These are phyloP conservation scores for Lethocerus indicus DNA, from an alignment of 1,140 invertebrate species.

Conservation along the genomic window DNA sequence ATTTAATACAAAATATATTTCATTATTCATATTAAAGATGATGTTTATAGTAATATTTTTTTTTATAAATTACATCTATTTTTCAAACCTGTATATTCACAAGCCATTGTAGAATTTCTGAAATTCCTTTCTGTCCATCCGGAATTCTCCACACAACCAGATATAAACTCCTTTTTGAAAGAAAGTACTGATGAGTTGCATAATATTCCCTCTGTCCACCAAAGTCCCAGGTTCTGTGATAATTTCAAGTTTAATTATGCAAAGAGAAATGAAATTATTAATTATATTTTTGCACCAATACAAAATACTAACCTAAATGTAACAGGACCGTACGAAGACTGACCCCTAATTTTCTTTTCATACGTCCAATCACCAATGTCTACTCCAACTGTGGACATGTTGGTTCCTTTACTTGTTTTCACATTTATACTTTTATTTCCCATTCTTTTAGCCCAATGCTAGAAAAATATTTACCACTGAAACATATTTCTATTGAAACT, in stretches of 20 bases:
- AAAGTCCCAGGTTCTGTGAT: conserved; percentile 89
- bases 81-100: conserved; percentile 76
- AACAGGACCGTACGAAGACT: conserved; percentile 66
- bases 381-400: conserved; percentile 88
- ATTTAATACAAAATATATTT: too few relatives aligned
- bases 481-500: background rate
- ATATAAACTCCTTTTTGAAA: conserved; percentile 89
- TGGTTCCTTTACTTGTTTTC: conserved; percentile 51
- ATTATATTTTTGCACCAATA: too few relatives aligned
- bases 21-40: too few relatives aligned
- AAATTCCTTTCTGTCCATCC: conserved; percentile 80
- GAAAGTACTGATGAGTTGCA: conserved; percentile 95
- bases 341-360: conserved; percentile 56
- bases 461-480: conserved; percentile 16
- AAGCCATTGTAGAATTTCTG: conserved; percentile 86
- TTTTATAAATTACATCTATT: too few relatives aligned
- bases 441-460: conserved; percentile 89
- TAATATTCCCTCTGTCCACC: conserved; percentile 95
- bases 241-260: conserved; percentile 3
- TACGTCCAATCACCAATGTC: conserved; percentile 92
- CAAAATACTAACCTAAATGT: conserved; percentile 45
- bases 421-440: conserved; percentile 67
- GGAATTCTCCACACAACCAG: conserved; percentile 90
- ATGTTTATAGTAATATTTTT: too few relatives aligned
- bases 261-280: background rate